Evolutionary conservation across 2,797 vertebrate species (phyloP), one percentile per base, ranked within the genome.

Genomic region (Sorex maritimensis): DNA sequence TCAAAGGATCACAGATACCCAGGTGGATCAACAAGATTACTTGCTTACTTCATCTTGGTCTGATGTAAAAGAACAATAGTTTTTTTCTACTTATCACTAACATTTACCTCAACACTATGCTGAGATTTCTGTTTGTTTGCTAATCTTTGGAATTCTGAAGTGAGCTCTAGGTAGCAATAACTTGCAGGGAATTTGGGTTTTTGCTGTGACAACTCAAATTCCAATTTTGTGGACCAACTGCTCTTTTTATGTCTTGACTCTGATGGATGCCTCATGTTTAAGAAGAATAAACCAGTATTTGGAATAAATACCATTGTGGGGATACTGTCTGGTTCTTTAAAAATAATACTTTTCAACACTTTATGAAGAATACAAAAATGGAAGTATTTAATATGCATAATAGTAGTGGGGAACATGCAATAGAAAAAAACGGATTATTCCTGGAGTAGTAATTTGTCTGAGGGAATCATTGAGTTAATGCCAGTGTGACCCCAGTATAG

Each of bases 1-100:
- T 4, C 24, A 38, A 4, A 65, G 63, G 23, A 3, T 0, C 10
- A 85, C 1, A 21, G 15, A 9, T 49, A 19, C 0, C 15, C 21
- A 80, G 34, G 24, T 55, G n/a, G 15, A 34, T 34, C 9, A 46
- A 1, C 24, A 41, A 28, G 5, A 4, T 38, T 86, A 26, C 13
- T 63, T 10, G n/a, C 6, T n/a, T n/a, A 44, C 17, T 81, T 19
- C 14, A 44, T 13, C 15, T 14, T 38, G 26, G 2, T 23, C 24
- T 7, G 23, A 21, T 78, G 11, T 52, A 14, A 26, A 74, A 84
- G 6, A 49, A 10, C 0, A 90, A 13, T 8, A 2, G n/a, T 46
- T 63, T 30, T 30, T 26, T 80, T 38, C 26, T 81, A 28, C 21
- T 71, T 2, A 30, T n/a, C 12, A 85, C 63, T 2, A 2, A 44